These are phyloP conservation scores for Enoplosus armatus DNA, from an alignment of 2,797 vertebrate genomes.

Conservation along the genomic window DNA sequence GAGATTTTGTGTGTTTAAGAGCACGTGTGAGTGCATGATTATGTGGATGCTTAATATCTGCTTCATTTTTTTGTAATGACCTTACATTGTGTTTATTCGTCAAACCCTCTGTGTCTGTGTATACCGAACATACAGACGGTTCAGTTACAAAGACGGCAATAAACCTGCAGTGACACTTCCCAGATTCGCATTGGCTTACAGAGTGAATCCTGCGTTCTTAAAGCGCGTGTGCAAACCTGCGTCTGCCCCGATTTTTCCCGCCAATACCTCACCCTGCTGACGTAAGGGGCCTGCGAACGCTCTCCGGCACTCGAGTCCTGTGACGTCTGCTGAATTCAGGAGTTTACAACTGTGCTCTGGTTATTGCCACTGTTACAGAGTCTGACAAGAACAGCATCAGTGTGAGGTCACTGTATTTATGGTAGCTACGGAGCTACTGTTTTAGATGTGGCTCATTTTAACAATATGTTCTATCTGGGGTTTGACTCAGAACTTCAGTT, in stretches of 20 bases:
- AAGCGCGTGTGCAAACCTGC: not conserved
- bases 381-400: constrained; percentile 29
- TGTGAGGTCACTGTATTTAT: constrained; percentile 35
- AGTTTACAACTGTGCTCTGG: constrained; percentile 35
- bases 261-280: constrained; percentile 57
- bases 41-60: not conserved
- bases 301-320: constrained; percentile 37
- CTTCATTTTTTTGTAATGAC: not conserved
- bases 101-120: not conserved
- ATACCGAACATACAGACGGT: not conserved
- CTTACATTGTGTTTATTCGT: constrained; percentile 4
- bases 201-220: constrained; percentile 2
- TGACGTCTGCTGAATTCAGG: constrained; percentile 71
- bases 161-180: constrained; percentile 49
- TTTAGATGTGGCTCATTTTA: not conserved
- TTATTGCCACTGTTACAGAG: not conserved
- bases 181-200: constrained; percentile 36
- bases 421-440: not conserved
- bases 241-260: constrained; percentile 32
- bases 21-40: not conserved
- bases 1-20: not conserved
- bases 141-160: constrained; percentile 12
- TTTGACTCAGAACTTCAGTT: not conserved
- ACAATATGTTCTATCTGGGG: not conserved
- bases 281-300: constrained; percentile 52